phyloP scores from a whole-genome alignment of 2,888 invertebrate genomes.

The Aspidiotus destructor region DNA sequence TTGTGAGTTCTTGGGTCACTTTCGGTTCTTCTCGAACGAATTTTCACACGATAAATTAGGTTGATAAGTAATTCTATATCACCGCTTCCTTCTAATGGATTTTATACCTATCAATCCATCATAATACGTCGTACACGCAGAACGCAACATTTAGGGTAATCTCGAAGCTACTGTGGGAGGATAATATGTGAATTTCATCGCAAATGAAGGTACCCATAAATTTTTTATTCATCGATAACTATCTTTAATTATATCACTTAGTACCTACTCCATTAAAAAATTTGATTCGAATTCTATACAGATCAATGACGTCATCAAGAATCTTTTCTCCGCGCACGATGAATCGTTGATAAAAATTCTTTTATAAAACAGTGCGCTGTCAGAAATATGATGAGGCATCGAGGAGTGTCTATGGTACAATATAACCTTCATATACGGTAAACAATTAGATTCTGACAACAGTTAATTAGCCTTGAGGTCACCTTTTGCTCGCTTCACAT shows the following conservation, averaged over 20 bases:
- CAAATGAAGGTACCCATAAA: not conserved
- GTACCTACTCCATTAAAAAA: not conserved
- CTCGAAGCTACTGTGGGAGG: too few relatives aligned
- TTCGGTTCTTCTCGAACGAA: too few relatives aligned
- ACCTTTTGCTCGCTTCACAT: constrained; percentile 18
- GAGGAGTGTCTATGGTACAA: not conserved
- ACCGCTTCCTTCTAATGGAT: too few relatives aligned
- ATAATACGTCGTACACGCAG: too few relatives aligned
- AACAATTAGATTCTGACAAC: constrained; percentile 33
- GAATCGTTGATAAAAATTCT: not conserved
- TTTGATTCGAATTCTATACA: not conserved
- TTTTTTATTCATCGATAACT: not conserved
- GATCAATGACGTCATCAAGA: constrained; percentile 12
- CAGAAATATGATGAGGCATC: constrained; percentile 12
- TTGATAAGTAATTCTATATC: too few relatives aligned
- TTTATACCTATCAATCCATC: too few relatives aligned
- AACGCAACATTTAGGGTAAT: too few relatives aligned
- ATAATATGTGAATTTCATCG: too few relatives aligned
- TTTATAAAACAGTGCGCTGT: not conserved
- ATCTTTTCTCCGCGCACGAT: not conserved
- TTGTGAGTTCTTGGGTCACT: too few relatives aligned
- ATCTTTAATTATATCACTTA: not conserved
- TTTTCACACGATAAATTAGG: too few relatives aligned
- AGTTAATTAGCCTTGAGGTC: constrained; percentile 33
- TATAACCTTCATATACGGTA: constrained; percentile 26